phyloP scores from a whole-genome alignment of 1,140 invertebrate genomes.

The Helicoverpa armigera region DNA sequence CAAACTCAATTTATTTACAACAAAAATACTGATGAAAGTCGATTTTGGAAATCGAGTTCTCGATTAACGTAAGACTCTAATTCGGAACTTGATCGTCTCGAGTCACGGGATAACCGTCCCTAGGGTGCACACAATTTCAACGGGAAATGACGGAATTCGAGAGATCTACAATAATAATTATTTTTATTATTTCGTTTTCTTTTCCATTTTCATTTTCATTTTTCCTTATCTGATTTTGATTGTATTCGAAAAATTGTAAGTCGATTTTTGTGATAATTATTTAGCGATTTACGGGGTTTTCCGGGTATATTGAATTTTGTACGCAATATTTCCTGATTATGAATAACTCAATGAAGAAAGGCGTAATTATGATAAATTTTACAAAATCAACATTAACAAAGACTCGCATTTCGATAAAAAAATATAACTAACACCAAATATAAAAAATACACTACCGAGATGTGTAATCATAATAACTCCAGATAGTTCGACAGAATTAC shows the following conservation, averaged over 20 bases:
- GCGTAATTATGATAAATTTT: too few species aligned
- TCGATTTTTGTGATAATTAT: not conserved
- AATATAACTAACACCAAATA: too few species aligned
- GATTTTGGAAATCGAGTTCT: conserved; percentile 12
- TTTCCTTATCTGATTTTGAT: conserved; percentile 14
- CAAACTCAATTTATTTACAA: conserved; percentile 25
- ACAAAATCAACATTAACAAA: too few species aligned
- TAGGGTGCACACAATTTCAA: conserved; percentile 12
- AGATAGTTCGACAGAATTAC: too few species aligned
- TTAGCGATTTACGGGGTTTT: not conserved
- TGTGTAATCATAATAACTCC: too few species aligned
- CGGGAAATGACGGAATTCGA: conserved; percentile 3
- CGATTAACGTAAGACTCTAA: conserved; percentile 25
- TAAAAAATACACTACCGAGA: too few species aligned
- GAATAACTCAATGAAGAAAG: not conserved
- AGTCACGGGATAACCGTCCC: conserved; percentile 39
- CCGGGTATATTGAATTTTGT: not conserved
- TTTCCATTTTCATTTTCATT: not conserved
- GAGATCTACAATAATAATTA: conserved; percentile 23
- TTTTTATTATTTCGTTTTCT: conserved; percentile 8
- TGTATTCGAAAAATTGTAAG: conserved; percentile 4
- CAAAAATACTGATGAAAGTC: conserved; percentile 1
- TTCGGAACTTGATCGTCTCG: conserved; percentile 33
- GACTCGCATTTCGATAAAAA: too few species aligned
- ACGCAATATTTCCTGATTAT: not conserved